phyloP scores from a whole-genome alignment of 2,797 vertebrate genomes.

The Pseudomugil gertrudae region DNA sequence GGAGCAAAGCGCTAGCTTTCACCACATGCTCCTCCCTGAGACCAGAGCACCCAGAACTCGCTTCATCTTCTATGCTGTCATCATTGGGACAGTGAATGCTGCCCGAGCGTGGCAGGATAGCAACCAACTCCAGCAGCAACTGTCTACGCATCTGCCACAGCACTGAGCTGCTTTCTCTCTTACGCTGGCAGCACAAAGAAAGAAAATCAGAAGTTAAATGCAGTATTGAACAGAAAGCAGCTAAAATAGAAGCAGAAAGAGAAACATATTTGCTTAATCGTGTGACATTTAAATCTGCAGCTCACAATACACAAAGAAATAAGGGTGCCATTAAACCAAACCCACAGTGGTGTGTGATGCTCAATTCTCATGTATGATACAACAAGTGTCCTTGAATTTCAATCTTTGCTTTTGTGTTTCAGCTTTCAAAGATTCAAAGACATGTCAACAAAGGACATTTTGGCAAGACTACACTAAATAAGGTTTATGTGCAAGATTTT shows the following conservation, averaged over 20 bases:
- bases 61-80: constrained; percentile 83
- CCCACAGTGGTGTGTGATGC: neutral
- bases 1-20: constrained; percentile 94
- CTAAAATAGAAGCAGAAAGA: constrained; percentile 18
- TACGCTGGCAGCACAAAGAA: constrained; percentile 82
- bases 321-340: neutral
- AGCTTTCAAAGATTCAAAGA: neutral
- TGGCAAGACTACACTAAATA: neutral
- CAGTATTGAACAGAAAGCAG: constrained; percentile 1
- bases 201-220: neutral
- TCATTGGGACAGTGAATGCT: constrained; percentile 89
- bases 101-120: constrained; percentile 93
- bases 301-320: constrained; percentile 1
- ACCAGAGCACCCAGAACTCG: constrained; percentile 88
- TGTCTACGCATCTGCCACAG: constrained; percentile 98
- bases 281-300: neutral
- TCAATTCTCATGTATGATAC: neutral
- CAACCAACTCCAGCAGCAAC: constrained; percentile 94
- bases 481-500: neutral
- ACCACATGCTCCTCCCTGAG: constrained; percentile 96
- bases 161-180: constrained; percentile 93
- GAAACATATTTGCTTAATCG: constrained; percentile 6
- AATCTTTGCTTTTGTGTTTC: neutral
- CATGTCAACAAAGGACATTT: neutral
- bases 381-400: neutral